Evolutionary conservation across 2,888 invertebrate genomes (phyloP).

Genomic region (Ophion ventricosus): DNA sequence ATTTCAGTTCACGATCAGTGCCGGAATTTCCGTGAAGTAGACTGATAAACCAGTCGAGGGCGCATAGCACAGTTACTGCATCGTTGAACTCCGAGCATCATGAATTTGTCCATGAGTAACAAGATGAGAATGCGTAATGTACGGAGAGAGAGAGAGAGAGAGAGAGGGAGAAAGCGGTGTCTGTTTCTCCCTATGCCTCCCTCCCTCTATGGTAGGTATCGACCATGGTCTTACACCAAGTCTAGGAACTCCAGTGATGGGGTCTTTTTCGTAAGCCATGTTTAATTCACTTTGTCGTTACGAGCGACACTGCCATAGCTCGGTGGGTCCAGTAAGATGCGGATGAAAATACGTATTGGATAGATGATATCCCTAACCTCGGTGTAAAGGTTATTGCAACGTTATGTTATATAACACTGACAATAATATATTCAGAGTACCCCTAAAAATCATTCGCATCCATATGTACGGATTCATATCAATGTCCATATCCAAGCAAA

Average conservation of each 20-base stretch:
- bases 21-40: conserved; percentile 53
- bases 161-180: neutral
- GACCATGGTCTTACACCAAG: neutral
- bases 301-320: neutral
- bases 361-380: neutral
- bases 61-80: neutral
- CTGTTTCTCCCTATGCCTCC: neutral
- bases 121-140: conserved; percentile 13
- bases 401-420: too few species aligned
- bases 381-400: neutral
- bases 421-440: too few species aligned
- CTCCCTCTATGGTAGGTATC: neutral
- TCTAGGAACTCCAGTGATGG: neutral
- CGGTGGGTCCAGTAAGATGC: neutral
- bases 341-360: neutral
- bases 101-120: conserved; percentile 50
- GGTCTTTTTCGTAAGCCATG: neutral
- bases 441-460: too few species aligned
- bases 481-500: too few species aligned
- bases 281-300: neutral
- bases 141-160: neutral
- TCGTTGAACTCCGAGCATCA: conserved; percentile 2
- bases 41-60: conserved; percentile 37
- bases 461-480: too few species aligned
- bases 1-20: conserved; percentile 24